phyloP scores from a whole-genome alignment of 2,113 vertebrate species.

The Reinhardtius hippoglossoides region DNA sequence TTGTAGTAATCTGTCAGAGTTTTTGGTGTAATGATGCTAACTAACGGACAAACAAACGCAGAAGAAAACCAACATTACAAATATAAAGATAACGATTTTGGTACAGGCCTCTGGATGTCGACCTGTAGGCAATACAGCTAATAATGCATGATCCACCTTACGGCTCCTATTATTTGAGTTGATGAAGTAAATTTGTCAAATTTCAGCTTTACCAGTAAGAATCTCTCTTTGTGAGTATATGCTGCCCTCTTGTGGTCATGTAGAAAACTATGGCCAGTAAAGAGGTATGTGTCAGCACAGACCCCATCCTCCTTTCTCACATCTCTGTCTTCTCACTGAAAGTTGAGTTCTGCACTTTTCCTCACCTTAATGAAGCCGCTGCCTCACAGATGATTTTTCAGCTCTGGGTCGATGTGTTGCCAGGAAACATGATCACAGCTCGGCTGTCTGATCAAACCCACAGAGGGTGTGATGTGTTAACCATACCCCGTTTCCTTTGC shows the following conservation, averaged over 20 bases:
- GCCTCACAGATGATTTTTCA: constrained; percentile 19
- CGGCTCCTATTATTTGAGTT: no score
- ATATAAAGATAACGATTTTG: no score
- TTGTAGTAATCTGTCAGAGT: no score
- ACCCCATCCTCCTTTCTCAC: not conserved
- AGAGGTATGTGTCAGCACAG: not conserved
- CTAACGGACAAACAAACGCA: no score
- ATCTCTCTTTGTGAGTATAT: constrained; percentile 1
- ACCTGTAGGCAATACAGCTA: no score
- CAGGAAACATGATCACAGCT: constrained; percentile 37
- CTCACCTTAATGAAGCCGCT: constrained; percentile 8
- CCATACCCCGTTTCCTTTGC: not conserved
- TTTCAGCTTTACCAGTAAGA: not conserved
- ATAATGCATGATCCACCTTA: no score
- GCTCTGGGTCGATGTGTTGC: constrained; percentile 27
- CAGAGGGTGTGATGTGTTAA: not conserved
- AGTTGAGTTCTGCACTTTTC: not conserved
- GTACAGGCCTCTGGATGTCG: no score
- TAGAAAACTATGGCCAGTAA: not conserved
- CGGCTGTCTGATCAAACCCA: constrained; percentile 3
- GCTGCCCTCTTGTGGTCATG: constrained; percentile 43
- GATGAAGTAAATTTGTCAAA: no score
- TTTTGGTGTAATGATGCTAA: no score
- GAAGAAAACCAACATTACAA: no score
- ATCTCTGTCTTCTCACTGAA: not conserved